Conservation (phyloP, 2,113 vertebrate genomes). For the Toxotes chatareus region DNA sequence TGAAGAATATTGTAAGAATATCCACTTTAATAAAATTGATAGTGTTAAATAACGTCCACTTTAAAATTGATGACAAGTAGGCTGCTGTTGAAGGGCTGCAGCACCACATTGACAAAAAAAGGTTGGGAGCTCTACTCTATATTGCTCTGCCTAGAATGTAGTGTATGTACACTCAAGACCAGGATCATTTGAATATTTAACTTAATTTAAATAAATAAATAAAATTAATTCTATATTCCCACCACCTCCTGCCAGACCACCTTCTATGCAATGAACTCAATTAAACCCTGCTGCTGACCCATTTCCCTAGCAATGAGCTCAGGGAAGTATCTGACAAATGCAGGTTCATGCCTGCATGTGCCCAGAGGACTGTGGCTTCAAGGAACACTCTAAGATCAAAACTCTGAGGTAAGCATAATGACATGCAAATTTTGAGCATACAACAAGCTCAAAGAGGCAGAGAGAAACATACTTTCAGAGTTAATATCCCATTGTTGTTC, state of each 20-base stretch:
- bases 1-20: neutral
- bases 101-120: neutral
- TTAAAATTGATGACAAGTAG: neutral
- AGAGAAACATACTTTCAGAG: neutral
- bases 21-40: neutral
- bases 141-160: neutral
- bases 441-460: conserved; percentile 24
- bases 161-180: neutral
- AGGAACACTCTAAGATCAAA: conserved; percentile 60
- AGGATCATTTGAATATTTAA: conserved; percentile 32
- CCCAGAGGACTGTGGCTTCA: conserved; percentile 69
- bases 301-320: conserved; percentile 72
- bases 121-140: neutral
- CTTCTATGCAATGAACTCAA: conserved; percentile 61
- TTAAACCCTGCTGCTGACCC: conserved; percentile 72
- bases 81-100: neutral
- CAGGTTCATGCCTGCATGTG: conserved; percentile 63
- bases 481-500: conserved; percentile 19
- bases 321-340: conserved; percentile 71
- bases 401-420: conserved; percentile 40
- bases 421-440: conserved; percentile 44
- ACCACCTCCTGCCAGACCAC: conserved; percentile 34
- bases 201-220: no score
- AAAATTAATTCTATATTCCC: conserved; percentile 18
- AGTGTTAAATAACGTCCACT: neutral